Base-by-base conservation (phyloP, 2,113 vertebrate genomes). In the Oreochromis tanganicae region DNA sequence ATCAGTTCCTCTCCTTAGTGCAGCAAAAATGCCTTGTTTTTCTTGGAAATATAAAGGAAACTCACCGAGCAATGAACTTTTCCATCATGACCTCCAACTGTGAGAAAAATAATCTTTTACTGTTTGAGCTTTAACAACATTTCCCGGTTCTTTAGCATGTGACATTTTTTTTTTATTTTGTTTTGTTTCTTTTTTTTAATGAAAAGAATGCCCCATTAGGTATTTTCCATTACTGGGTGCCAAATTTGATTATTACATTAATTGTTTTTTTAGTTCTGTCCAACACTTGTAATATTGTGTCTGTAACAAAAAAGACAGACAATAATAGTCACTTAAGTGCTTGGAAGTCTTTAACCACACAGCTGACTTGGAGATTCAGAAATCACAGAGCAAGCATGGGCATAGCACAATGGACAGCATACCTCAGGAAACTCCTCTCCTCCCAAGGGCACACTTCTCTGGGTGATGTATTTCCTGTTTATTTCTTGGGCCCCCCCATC, bases 391-490 rank as follows among this genome's bases (percentile, higher is more conserved):
- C 32, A 5, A 56, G 29, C 80, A 79, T 79, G 61, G 85, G 38
- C 83, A 87, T 73, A 21, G 57, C 61, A 87, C 87, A 84, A 91
- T 71, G 54, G 48, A 11, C 36, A 73, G 80, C 55, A 92, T 91
- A 94, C 88, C 85, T 88, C 71, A 91, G 91, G 84, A 90, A 90
- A 92, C 84, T 41, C 86, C 55, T 95, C 57, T 85, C 16, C 54
- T 91, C 86, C 86, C 87, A 27, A 46, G 71, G 88, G 92, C 43
- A 92, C 92, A 93, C 48, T 87, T 87, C 21, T 71, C 46, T 87
- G 83, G 80, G 85, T 92, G 81, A 93, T 94, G 89, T 29, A 61
- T 92, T 91, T 96, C 95, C 93, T 96, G 95, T 95, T 96, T 95
- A 90, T 90, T 87, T 86, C 46, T 54, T 71, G 57, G 10, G 19